Evolutionary conservation across 2,888 invertebrate genomes (phyloP).

Genomic region (Drosophila lutescens): DNA sequence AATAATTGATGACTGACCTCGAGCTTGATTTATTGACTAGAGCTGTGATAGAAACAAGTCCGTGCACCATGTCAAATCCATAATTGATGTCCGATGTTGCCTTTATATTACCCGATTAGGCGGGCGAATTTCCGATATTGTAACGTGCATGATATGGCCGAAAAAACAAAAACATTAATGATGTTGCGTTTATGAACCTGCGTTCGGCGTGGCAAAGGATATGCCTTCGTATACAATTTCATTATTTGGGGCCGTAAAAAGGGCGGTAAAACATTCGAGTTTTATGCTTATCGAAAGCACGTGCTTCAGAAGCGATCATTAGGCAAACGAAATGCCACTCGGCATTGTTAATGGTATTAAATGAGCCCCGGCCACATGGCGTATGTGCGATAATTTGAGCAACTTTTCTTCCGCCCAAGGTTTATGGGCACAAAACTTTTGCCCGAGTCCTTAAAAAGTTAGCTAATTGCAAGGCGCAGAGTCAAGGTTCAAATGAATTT

Average conservation of each 20-base stretch:
- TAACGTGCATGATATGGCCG: constrained; percentile 6
- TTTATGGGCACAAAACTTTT: constrained; percentile 29
- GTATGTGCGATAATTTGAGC: constrained; percentile 46
- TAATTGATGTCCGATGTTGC: constrained; percentile 38
- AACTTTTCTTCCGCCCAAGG: constrained; percentile 7
- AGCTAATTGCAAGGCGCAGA: constrained; percentile 22
- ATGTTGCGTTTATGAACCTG: constrained; percentile 25
- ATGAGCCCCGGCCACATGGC: constrained; percentile 27
- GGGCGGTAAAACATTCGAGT: constrained; percentile 12
- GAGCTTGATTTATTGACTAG: constrained; percentile 69
- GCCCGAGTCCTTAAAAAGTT: constrained; percentile 7
- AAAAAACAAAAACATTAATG: constrained; percentile 28
- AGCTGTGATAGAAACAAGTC: constrained; percentile 22
- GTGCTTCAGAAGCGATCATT: constrained; percentile 23
- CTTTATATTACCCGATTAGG: constrained; percentile 23
- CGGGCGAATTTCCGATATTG: constrained; percentile 27
- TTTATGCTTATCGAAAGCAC: constrained; percentile 22
- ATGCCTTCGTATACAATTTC: constrained; percentile 21
- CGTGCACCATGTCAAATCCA: constrained; percentile 20
- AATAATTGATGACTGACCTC: constrained; percentile 72
- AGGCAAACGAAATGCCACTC: constrained; percentile 2
- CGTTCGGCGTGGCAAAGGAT: constrained; percentile 9
- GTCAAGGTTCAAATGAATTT: constrained; percentile 21
- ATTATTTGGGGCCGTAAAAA: constrained; percentile 20
- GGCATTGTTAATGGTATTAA: constrained; percentile 34